These are phyloP conservation scores for Auanema sp. DNA, from an alignment of 2,888 invertebrate genomes.

Conservation along the genomic window DNA sequence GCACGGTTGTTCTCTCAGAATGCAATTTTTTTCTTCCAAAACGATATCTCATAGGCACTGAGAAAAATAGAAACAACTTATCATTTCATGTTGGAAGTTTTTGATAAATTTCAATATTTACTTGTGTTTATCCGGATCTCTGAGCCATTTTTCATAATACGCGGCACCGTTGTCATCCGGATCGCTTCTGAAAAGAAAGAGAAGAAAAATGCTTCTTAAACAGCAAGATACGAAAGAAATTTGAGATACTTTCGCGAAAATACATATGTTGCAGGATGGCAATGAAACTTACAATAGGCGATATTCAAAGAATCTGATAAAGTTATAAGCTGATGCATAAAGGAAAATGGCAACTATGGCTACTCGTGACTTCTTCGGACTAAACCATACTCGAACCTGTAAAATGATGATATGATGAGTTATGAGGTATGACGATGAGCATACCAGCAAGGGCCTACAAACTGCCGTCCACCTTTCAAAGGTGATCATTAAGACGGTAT, in stretches of 20 bases:
- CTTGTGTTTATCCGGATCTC: conserved; percentile 36
- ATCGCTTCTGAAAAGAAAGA: conserved; percentile 12
- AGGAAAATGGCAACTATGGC: conserved; percentile 50
- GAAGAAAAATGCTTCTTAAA: conserved; percentile 3
- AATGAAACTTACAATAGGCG: conserved; percentile 37
- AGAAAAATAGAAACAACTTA: not conserved
- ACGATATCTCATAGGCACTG: not conserved
- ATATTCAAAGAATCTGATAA: conserved; percentile 60
- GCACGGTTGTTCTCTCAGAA: too few relatives aligned
- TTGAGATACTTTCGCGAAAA: too few relatives aligned
- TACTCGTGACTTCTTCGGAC: conserved; percentile 51
- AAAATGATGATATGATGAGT: not conserved
- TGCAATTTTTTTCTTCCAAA: too few relatives aligned
- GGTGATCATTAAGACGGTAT: conserved; percentile 60
- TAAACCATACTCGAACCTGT: conserved; percentile 59
- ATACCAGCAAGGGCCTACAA: conserved; percentile 56
- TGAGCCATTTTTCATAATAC: conserved; percentile 33
- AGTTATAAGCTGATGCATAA: conserved; percentile 54
- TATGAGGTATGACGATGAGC: not conserved
- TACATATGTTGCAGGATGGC: not conserved
- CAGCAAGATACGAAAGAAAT: not conserved
- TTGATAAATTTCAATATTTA: conserved; percentile 9
- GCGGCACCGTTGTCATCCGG: conserved; percentile 18
- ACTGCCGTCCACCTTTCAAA: conserved; percentile 62
- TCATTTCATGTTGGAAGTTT: not conserved